Evolutionary conservation across 37 sponge, comb jelly and placozoan genomes (phyloP), one percentile per base, ranked within the genome.

Genomic region (Lycopodina hypogea): DNA sequence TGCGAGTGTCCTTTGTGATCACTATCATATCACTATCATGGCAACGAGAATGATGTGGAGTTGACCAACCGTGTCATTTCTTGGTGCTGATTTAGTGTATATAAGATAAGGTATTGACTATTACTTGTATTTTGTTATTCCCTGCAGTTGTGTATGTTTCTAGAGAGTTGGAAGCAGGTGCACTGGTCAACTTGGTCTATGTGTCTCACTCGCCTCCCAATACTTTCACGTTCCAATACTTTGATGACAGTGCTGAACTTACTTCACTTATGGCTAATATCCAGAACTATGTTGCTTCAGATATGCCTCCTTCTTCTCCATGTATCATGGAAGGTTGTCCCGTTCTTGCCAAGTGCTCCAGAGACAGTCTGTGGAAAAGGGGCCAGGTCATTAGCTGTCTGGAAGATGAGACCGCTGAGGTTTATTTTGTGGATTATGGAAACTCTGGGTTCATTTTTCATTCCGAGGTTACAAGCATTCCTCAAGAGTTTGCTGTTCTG

Each of bases 401-500:
- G 14, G 42, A 2, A 9, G 34, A 15, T 1, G 35, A 76, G 24
- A 59, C 34, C 15, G 79, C 42, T 28, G 30, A 60, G 23, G 93
- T 89, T 0, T 45, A 64, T 35, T 93, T 84, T 56, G 85, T 93
- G 33, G 94, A 93, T 63, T 81, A 85, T 78, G 93, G 93, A 9
- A 88, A 81, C 35, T 39, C 64, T 8, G 93, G 84, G 30, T 21
- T 0, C 0, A 3, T 68, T 0, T 22, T 30, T 23, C 6, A 26
- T 21, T 26, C 79, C 28, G 23, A 53, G 1, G 32, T 82, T 33
- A 18, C 21, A 0, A 21, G 35, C 14, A 61, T 92, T 11, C 23
- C 80, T 15, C n/a, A 18, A 0, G 34, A 73, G 24, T 83, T 84
- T 42, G 7, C 58, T 23, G 32, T 21, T 8, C 72, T 81, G 8